Conservation (phyloP, 2,888 invertebrate species). For the Dolomedes plantarius region DNA sequence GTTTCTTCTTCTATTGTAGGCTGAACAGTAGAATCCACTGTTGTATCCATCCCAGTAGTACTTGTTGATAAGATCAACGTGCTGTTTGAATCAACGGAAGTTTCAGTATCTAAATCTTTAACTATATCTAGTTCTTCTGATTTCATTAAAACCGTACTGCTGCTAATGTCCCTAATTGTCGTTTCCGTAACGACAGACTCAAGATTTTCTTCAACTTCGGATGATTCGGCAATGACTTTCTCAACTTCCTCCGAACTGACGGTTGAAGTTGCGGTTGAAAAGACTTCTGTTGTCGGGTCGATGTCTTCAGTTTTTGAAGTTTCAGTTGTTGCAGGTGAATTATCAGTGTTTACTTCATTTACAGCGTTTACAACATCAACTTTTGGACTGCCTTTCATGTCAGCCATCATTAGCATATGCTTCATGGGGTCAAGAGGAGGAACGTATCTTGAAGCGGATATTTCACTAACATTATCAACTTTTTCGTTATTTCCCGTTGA, state of each 20-base stretch:
- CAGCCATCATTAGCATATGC: slow-evolving; percentile 53
- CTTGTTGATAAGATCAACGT: not conserved
- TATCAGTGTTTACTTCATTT: too few species aligned
- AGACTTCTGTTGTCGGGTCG: not conserved
- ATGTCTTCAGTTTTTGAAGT: not conserved
- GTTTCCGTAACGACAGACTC: not conserved
- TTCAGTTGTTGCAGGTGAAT: too few species aligned
- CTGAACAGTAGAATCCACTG: not conserved
- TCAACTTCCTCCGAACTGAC: not conserved
- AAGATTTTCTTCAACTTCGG: not conserved
- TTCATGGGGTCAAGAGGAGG: slow-evolving; percentile 60
- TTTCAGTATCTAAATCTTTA: not conserved
- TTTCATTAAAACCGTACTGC: not conserved
- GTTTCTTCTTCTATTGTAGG: not conserved
- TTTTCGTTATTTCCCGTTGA: not conserved
- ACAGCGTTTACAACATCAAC: too few species aligned
- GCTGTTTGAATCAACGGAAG: not conserved
- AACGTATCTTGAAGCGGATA: slow-evolving; percentile 32
- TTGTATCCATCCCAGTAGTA: too few species aligned
- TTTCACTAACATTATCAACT: not conserved
- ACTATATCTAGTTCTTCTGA: not conserved
- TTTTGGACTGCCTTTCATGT: slow-evolving; percentile 1
- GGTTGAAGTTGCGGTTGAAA: too few species aligned
- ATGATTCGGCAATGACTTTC: not conserved
- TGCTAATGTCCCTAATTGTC: not conserved